Evolutionary conservation across 2,888 invertebrate species (phyloP).

Genomic region (Ochropleura plecta): DNA sequence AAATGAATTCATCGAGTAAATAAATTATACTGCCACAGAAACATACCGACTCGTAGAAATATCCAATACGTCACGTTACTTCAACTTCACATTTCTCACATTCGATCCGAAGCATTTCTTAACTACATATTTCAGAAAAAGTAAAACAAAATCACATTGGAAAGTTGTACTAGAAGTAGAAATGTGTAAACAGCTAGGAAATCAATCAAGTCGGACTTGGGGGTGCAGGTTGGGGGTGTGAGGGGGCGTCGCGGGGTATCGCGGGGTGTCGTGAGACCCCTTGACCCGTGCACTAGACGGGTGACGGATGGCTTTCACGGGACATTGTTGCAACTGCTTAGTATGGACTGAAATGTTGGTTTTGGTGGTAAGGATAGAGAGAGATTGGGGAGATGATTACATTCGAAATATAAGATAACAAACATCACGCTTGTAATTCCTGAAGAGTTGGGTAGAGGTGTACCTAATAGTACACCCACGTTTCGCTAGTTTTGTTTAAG

Average conservation of each 20-base stretch:
- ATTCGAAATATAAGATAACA: background rate
- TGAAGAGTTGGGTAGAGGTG: too few species aligned
- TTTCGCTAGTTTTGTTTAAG: too few species aligned
- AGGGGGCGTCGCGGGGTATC: conserved; percentile 39
- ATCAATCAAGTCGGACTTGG: conserved; percentile 86
- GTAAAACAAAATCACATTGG: conserved; percentile 59
- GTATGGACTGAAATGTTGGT: conserved; percentile 11
- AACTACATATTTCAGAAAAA: conserved; percentile 53
- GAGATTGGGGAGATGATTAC: background rate
- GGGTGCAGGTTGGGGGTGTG: conserved; percentile 56
- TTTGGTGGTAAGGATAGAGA: background rate
- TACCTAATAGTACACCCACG: too few species aligned
- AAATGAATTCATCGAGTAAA: too few species aligned
- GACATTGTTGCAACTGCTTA: conserved; percentile 65
- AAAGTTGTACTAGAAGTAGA: conserved; percentile 65
- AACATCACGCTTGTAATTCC: too few species aligned
- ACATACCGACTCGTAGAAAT: background rate
- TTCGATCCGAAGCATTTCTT: conserved; percentile 45
- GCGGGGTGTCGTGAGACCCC: conserved; percentile 70
- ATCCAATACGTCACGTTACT: conserved; percentile 6
- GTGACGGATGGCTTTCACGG: conserved; percentile 81
- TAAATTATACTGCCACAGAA: background rate
- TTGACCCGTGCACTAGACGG: conserved; percentile 83
- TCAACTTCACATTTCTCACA: conserved; percentile 17
- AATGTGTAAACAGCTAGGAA: conserved; percentile 74